Evolutionary conservation across 2,888 invertebrate genomes (phyloP), one percentile per base, ranked within the genome.

Genomic region (Eupithecia insigniata): DNA sequence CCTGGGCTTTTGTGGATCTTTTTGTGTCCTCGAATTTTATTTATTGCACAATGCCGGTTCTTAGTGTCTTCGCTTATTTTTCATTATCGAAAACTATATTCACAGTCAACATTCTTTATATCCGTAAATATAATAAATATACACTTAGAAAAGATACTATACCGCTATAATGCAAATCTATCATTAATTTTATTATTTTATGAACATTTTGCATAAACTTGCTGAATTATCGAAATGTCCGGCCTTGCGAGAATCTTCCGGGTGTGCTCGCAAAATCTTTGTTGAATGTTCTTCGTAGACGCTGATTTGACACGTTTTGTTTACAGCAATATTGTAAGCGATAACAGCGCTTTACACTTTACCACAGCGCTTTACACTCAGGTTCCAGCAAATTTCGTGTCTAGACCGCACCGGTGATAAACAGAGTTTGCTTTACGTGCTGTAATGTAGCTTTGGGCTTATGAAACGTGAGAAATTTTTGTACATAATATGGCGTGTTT

Each of bases 251-350:
- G 28, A 66, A 60, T 64, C 74, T 74, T 72, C 74, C 74, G 74
- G 67, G 46, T 51, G n/a, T 64, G 66, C 64, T 62, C 32, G 74
- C 69, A 46, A 22, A 65, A 67, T 69, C 46, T 73, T 72, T 62
- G 62, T 62, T 66, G 32, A 66, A 26, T 55, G 55, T 55, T 71
- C 65, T 22, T 18, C 55, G 69, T 60, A 62, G 68, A 71, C 71
- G 68, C 67, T 55, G 74, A 77, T 78, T 78, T 66, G 72, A 71
- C 78, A 77, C 78, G 78, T 78, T 72, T 76, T 69, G 69, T 75
- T 68, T 55, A 66, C 69, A 18, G 67, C 36, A 73, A 66, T 72
- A 67, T 55, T 67, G 43, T 71, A 58, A 58, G 43, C 64, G 46
- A 67, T 69, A 58, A n/a, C 14, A 34, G 22, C 34, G 22, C 22